phyloP scores from a whole-genome alignment of 2,888 invertebrate genomes.

The Itoplectis maculator region DNA sequence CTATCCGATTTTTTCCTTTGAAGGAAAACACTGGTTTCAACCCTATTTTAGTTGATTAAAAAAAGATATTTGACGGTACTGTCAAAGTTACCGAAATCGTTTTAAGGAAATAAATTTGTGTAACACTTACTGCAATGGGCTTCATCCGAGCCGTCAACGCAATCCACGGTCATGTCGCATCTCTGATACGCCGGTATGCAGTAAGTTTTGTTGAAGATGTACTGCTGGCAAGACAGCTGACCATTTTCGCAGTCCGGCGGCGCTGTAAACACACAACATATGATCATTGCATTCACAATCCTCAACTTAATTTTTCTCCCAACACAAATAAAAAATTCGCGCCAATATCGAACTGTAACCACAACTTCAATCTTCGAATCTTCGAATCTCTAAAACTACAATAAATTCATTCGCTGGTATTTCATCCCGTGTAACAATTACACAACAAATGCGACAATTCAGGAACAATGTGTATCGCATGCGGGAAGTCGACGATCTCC shows the following conservation, averaged over 20 bases:
- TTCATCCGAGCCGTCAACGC: slow-evolving; percentile 97
- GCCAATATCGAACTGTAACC: background rate
- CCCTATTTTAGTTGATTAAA: background rate
- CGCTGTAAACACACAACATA: slow-evolving; percentile 86
- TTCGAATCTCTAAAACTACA: no score
- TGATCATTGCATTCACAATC: slow-evolving; percentile 18
- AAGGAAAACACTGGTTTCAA: no score
- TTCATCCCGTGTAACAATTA: slow-evolving; percentile 33
- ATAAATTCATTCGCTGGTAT: background rate
- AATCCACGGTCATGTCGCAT: slow-evolving; percentile 98
- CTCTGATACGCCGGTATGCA: slow-evolving; percentile 97
- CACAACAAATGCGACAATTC: slow-evolving; percentile 51
- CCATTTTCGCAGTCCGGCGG: slow-evolving; percentile 97
- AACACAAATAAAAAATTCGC: no score
- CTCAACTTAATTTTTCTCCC: background rate
- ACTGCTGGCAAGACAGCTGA: slow-evolving; percentile 96
- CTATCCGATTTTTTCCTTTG: no score
- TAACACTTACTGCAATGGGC: slow-evolving; percentile 95
- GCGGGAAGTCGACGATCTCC: slow-evolving; percentile 65
- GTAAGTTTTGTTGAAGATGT: slow-evolving; percentile 97
- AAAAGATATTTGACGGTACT: no score
- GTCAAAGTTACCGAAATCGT: no score
- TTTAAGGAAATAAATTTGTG: slow-evolving; percentile 1
- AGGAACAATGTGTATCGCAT: slow-evolving; percentile 60
- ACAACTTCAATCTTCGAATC: no score